phyloP scores from a whole-genome alignment of 37 sponge, comb jelly and placozoan species.

The Chondrosia reniformis region DNA sequence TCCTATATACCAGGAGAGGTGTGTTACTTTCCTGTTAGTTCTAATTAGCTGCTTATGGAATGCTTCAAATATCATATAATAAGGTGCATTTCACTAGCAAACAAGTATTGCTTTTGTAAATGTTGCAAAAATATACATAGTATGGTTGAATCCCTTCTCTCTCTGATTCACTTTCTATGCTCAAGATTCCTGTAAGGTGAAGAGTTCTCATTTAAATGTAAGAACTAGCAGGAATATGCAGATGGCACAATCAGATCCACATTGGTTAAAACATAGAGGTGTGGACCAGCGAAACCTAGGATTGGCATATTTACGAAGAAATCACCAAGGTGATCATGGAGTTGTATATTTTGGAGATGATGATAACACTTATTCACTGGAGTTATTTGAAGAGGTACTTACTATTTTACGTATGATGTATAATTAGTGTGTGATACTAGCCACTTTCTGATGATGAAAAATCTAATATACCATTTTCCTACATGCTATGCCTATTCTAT shows the following conservation, averaged over 20 bases:
- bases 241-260: constrained; percentile 49
- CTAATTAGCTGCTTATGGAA: too few species aligned
- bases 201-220: constrained; percentile 30
- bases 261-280: constrained; percentile 74
- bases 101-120: too few species aligned
- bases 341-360: constrained; percentile 97
- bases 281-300: constrained; percentile 89
- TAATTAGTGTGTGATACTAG: too few species aligned
- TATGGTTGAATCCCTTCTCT: background rate
- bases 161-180: background rate
- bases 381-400: constrained; percentile 86
- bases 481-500: too few species aligned
- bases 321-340: constrained; percentile 29
- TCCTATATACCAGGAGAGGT: too few species aligned
- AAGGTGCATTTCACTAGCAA: too few species aligned
- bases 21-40: too few species aligned
- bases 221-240: constrained; percentile 21
- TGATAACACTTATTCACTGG: constrained; percentile 88
- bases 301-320: constrained; percentile 53
- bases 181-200: background rate
- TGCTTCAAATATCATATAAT: too few species aligned
- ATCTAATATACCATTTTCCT: too few species aligned
- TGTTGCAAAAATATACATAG: too few species aligned
- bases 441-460: too few species aligned
- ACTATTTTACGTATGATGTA: too few species aligned